Conservation (phyloP, 2,113 vertebrate species). For the Oryzias melastigma region DNA sequence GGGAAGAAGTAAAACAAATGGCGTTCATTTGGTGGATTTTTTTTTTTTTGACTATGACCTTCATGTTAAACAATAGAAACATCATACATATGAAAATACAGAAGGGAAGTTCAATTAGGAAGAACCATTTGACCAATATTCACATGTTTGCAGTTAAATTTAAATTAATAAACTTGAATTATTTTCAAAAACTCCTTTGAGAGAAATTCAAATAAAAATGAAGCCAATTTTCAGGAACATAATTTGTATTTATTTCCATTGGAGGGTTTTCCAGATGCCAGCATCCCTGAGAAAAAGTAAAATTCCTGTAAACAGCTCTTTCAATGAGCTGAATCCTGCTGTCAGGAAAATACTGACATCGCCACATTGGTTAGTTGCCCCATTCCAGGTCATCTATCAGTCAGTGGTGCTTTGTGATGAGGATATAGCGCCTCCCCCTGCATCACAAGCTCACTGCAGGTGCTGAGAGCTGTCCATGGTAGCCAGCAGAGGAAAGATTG, state of each 20-base stretch:
- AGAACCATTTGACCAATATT: no score
- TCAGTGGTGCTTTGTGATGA: constrained; percentile 18
- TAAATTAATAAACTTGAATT: no score
- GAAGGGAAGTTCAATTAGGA: no score
- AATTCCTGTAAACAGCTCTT: constrained; percentile 50
- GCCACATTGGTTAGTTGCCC: constrained; percentile 22
- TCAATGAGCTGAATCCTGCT: constrained; percentile 36
- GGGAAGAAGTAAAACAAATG: no score
- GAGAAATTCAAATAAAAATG: no score
- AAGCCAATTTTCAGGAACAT: constrained; percentile 21
- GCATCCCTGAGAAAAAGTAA: constrained; percentile 79
- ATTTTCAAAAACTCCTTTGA: no score
- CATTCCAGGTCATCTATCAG: constrained; percentile 1
- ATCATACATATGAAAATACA: no score
- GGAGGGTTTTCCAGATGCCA: constrained; percentile 75
- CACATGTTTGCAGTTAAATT: no score
- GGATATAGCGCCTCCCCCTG: constrained; percentile 57
- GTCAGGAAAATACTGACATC: constrained; percentile 42
- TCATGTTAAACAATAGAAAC: no score
- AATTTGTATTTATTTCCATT: constrained; percentile 52
- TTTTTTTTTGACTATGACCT: no score
- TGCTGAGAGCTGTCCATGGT: constrained; percentile 60
- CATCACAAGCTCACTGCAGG: constrained; percentile 50
- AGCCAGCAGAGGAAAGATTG: constrained; percentile 3
- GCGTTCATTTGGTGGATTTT: no score